Conservation (phyloP, 2,113 vertebrate species). For the Pungitius pungitius region DNA sequence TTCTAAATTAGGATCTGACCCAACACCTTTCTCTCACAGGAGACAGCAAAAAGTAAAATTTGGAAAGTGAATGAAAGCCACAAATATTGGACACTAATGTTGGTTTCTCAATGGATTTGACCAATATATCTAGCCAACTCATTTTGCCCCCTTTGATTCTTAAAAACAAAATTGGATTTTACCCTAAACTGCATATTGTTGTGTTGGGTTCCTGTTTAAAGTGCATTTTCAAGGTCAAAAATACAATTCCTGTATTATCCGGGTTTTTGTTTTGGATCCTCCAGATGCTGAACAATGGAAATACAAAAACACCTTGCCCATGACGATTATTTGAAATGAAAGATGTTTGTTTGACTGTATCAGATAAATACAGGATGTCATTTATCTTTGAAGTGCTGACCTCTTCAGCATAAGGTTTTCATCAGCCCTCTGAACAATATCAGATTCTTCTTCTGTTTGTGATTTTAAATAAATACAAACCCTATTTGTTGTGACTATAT, state of each 20-base stretch:
- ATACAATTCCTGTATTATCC: slow-evolving; percentile 17
- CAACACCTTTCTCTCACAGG: slow-evolving; percentile 65
- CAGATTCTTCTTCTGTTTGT: not conserved
- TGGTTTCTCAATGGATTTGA: slow-evolving; percentile 32
- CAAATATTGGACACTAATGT: slow-evolving; percentile 28
- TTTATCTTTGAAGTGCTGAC: not conserved
- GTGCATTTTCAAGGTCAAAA: slow-evolving; percentile 26
- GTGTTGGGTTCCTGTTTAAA: not conserved
- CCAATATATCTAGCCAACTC: slow-evolving; percentile 21
- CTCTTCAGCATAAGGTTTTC: too few relatives aligned
- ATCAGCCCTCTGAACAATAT: too few relatives aligned
- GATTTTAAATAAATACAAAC: slow-evolving; percentile 10
- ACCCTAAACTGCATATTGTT: not conserved
- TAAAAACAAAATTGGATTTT: slow-evolving; percentile 18
- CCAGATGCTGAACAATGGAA: not conserved
- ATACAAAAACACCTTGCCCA: not conserved
- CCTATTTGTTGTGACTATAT: not conserved
- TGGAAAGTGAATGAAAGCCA: slow-evolving; percentile 44
- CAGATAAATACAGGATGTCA: not conserved
- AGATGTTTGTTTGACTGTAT: not conserved
- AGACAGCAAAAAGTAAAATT: slow-evolving; percentile 53
- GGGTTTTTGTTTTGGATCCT: not conserved
- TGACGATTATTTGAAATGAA: not conserved
- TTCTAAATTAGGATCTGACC: slow-evolving; percentile 76
- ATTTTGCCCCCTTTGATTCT: slow-evolving; percentile 12